Base-by-base conservation (phyloP, 2,888 invertebrate species). In the Coenonympha arcania region DNA sequence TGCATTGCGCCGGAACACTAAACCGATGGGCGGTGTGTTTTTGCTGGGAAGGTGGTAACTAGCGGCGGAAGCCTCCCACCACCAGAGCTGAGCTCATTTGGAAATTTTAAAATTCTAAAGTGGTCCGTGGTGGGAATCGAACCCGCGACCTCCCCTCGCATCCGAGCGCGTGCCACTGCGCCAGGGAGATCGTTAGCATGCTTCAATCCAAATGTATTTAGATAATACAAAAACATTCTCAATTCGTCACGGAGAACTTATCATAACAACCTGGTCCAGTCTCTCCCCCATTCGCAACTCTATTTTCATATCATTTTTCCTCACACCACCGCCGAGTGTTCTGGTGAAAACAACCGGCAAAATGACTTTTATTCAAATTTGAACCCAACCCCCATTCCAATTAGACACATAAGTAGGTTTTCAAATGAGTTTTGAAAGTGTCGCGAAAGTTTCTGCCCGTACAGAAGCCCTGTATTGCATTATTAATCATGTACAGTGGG, bases 401-500 rank as follows among this genome's bases (percentile, higher is more conserved):
- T 39, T 43, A 46, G 48, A 48, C 24, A 48, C 47, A 41, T 44
- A 19, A 42, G 39, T 16, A 18, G 18, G 28, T 24, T 36, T 37
- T 11, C n/a, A 18, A 26, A 18, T 28, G 13, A 28, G 36, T 26
- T 37, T 19, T 36, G 19, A 37, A 45, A 18, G 36, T 45, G 45
- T 36, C 45, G 36, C 28, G 45, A 45, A 45, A 45, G 36, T 45
- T 45, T 45, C 43, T 28, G 18, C 26, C 45, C 45, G 19, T 37
- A 28, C 26, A 44, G 16, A 24, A 37, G 15, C 45, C 18, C 16
- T 42, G 8, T 42, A 36, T 51, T 57, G 54, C 48, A 59, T 56
- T 57, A 54, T 56, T 56, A 56, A 60, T 57, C 56, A 54, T 43
- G 48, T 50, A 55, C 46, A 42, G 33, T 44, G 6, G 13, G n/a